Base-by-base conservation (phyloP, 2,113 vertebrate genomes). In the Anas platyrhynchos region DNA sequence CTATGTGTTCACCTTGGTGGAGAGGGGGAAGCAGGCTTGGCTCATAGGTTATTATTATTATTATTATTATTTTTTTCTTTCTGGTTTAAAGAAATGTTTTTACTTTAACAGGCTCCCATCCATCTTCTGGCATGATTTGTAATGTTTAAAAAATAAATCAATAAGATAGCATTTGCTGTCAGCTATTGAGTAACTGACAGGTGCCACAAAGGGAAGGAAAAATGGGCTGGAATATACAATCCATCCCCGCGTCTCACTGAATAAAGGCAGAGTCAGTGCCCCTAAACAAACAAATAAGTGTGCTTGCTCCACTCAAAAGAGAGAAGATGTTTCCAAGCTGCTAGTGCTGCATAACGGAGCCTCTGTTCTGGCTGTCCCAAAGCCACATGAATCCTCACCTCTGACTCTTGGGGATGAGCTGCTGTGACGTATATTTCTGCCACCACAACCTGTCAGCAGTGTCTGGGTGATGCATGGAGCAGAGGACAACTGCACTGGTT, bases 41-140 rank as follows among this genome's bases (percentile, higher is more conserved):
- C 14, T 85, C 61, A 6, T 76, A 83, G 82, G 31, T 73, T 94
- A 34, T 72, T 82, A 82, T 72, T 55, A 12, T 55, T 76, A 68
- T 77, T 25, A 12, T 55, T 76, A 68, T 77, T 25, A 25, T 81
- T 21, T 9, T 1, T 31, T 36, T 21, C 13, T 61, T 65, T 63
- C 46, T 80, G 41, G 77, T 96, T 89, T 79, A 77, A 96, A 87
- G 59, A 88, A 80, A 81, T 52, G 8, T 72, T 91, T 96, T 94
- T 92, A 63, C n/a, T 85, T 6, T 34, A 86, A 80, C 20, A 75
- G 54, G 13, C 20, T 89, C 69, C 58, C 67, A 94, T 95, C 79
- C n/a, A 73, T 95, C 86, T 96, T 89, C 59, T 91, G 56, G 59
- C 34, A 61, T 74, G 86, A 79, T 88, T 58, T 95, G 87, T 91